Evolutionary conservation across 2,888 invertebrate species (phyloP).

Genomic region (Hemithea aestivaria): DNA sequence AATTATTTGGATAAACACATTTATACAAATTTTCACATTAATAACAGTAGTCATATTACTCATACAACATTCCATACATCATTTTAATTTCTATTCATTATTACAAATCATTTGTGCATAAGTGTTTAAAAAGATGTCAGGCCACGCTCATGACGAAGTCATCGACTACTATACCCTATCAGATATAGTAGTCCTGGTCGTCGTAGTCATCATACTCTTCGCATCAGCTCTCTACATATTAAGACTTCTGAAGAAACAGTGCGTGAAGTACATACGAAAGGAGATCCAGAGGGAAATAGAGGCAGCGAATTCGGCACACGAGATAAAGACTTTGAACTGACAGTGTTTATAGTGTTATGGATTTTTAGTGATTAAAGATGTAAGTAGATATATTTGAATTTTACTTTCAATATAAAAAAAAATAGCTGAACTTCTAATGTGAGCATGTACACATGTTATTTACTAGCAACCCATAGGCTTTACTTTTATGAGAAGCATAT

Average conservation of each 20-base stretch:
- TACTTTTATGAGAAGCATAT: too few relatives aligned
- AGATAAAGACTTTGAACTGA: constrained; percentile 16
- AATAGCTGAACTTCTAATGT: too few relatives aligned
- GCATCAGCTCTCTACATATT: constrained; percentile 32
- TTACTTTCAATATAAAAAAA: too few relatives aligned
- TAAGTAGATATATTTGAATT: too few relatives aligned
- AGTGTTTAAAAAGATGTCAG: constrained; percentile 19
- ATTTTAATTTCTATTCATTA: too few relatives aligned
- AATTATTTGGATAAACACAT: too few relatives aligned
- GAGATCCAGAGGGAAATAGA: constrained; percentile 38
- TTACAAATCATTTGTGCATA: too few relatives aligned
- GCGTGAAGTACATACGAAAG: constrained; percentile 33
- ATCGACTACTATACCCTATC: constrained; percentile 38
- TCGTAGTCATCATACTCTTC: constrained; percentile 35
- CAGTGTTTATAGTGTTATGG: neutral
- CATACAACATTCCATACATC: too few relatives aligned
- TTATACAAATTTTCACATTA: too few relatives aligned
- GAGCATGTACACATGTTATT: too few relatives aligned
- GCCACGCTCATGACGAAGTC: constrained; percentile 49
- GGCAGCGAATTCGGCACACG: constrained; percentile 11
- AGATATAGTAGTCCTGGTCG: constrained; percentile 39
- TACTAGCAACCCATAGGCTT: too few relatives aligned
- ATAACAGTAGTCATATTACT: too few relatives aligned
- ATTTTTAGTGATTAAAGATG: neutral
- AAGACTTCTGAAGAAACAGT: constrained; percentile 34